These are phyloP conservation scores for Mormyrus lacerda DNA, from an alignment of 2,113 vertebrate species.

Conservation along the genomic window DNA sequence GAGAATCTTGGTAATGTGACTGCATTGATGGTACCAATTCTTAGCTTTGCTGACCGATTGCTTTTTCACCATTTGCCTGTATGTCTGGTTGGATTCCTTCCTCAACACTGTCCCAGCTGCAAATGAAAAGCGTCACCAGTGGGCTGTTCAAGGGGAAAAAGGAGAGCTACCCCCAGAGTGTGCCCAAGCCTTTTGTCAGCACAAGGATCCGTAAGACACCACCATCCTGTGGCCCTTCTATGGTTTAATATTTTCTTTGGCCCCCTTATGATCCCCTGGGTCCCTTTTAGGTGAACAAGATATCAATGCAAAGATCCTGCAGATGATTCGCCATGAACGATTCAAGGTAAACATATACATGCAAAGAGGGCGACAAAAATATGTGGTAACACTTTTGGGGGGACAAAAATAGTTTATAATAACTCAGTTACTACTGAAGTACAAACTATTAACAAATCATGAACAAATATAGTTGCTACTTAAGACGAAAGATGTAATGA, in stretches of 20 bases:
- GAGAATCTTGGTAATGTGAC: background rate
- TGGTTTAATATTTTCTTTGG: background rate
- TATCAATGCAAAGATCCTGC: slow-evolving; percentile 69
- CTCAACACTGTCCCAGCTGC: slow-evolving; percentile 55
- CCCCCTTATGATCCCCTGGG: background rate
- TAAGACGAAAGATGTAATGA: too few species aligned
- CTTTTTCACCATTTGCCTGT: background rate
- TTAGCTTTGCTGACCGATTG: background rate
- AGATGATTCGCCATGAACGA: slow-evolving; percentile 65
- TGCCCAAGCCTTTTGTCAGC: slow-evolving; percentile 66
- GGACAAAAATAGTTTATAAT: too few species aligned
- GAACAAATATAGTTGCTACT: too few species aligned
- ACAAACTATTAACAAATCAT: too few species aligned
- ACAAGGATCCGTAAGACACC: slow-evolving; percentile 67
- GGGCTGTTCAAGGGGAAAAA: slow-evolving; percentile 81
- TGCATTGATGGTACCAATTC: background rate
- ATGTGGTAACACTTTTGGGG: too few species aligned
- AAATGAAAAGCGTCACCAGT: slow-evolving; percentile 76
- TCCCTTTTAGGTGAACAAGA: slow-evolving; percentile 57
- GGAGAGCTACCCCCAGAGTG: slow-evolving; percentile 71
- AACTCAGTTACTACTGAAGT: too few species aligned
- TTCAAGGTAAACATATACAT: slow-evolving; percentile 61
- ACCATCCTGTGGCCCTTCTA: too few species aligned
- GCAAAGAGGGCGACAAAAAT: slow-evolving; percentile 10
- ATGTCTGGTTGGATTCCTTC: background rate